Conservation (phyloP, 2,888 invertebrate species). For the Hirtodrosophila trivittata region DNA sequence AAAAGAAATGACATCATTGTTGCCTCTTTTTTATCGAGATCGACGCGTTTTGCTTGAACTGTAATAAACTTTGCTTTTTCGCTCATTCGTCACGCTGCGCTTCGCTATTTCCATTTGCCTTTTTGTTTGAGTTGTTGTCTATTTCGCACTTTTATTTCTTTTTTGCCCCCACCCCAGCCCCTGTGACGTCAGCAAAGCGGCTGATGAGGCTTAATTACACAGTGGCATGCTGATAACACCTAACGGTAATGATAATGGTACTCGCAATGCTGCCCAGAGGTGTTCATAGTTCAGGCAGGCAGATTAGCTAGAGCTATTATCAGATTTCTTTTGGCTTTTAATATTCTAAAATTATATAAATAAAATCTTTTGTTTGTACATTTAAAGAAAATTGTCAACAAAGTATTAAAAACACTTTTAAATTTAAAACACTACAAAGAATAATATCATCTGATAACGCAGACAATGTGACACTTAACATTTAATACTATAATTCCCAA, state of each 20-base stretch:
- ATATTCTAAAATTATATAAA: not conserved
- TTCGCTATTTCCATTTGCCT: slow-evolving; percentile 19
- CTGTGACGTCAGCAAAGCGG: slow-evolving; percentile 49
- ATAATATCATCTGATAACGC: not conserved
- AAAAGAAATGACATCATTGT: slow-evolving; percentile 63
- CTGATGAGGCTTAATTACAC: slow-evolving; percentile 30
- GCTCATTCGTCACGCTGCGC: slow-evolving; percentile 47
- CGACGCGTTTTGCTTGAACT: slow-evolving; percentile 57
- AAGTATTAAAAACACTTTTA: not conserved
- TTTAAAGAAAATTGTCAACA: not conserved
- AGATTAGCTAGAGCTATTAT: too few species aligned
- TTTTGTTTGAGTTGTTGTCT: slow-evolving; percentile 1
- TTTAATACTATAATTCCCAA: too few species aligned
- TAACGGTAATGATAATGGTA: slow-evolving; percentile 18
- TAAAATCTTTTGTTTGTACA: not conserved
- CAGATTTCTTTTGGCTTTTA: too few species aligned
- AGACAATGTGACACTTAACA: too few species aligned
- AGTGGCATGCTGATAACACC: slow-evolving; percentile 28
- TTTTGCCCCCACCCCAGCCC: not conserved
- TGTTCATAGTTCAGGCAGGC: slow-evolving; percentile 3
- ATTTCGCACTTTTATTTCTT: slow-evolving; percentile 6
- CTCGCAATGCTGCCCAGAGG: not conserved
- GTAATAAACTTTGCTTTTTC: slow-evolving; percentile 68
- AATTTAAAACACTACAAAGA: not conserved
- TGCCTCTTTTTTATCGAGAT: slow-evolving; percentile 40